phyloP scores from a whole-genome alignment of 2,888 invertebrate species.

The Zeuzera pyrina region DNA sequence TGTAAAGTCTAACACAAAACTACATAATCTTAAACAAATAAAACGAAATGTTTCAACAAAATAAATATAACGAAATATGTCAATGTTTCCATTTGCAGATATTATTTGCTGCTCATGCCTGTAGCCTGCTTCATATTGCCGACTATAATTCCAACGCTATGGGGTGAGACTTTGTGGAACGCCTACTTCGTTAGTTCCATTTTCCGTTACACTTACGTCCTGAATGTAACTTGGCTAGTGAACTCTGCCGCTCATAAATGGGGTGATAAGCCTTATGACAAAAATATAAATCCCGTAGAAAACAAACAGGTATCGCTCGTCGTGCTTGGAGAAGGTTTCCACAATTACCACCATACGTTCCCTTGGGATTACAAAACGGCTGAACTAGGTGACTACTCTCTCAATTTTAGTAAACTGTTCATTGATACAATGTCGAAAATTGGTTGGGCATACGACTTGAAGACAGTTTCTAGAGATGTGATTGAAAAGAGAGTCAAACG shows the following conservation, averaged over 20 bases:
- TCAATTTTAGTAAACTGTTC: conserved; percentile 82
- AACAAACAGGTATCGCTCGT: conserved; percentile 77
- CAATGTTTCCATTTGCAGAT: conserved; percentile 52
- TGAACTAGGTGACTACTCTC: conserved; percentile 79
- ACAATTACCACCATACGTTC: conserved; percentile 90
- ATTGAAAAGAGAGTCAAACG: conserved; percentile 80
- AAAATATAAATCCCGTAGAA: conserved; percentile 81
- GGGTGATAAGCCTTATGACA: conserved; percentile 82
- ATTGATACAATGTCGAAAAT: conserved; percentile 85
- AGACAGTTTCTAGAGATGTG: conserved; percentile 80
- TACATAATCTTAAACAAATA: background rate
- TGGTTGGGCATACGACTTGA: conserved; percentile 91
- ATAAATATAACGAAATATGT: background rate
- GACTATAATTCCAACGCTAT: conserved; percentile 80
- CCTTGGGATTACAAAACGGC: conserved; percentile 90
- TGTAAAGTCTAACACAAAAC: no score
- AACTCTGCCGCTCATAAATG: conserved; percentile 91
- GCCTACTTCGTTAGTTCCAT: conserved; percentile 79
- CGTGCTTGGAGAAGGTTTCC: conserved; percentile 86
- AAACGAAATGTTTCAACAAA: no score
- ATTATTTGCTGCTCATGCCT: conserved; percentile 82
- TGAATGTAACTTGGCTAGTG: conserved; percentile 91
- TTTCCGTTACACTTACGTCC: conserved; percentile 82
- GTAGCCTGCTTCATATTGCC: conserved; percentile 84
- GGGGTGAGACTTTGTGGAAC: conserved; percentile 81